Percentiles rank a stretch among this genome's conserved stretches.
Conservation (phyloP, 2,888 invertebrate genomes). For the Lagria hirta region DNA sequence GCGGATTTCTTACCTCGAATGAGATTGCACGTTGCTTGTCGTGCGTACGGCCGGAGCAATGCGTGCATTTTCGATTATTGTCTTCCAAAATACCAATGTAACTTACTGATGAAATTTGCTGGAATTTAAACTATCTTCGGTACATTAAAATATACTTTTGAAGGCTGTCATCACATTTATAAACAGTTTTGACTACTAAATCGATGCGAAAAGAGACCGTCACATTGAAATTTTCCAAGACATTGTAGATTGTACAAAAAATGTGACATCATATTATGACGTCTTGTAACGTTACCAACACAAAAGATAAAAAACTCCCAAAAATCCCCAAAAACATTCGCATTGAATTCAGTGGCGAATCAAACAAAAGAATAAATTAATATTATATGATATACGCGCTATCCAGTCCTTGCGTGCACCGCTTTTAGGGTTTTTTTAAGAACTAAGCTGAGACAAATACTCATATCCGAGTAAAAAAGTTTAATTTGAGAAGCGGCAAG, state of each 20-base stretch:
- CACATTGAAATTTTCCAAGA: constrained; percentile 45
- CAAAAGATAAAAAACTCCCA: constrained; percentile 5
- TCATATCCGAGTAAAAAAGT: too few species aligned
- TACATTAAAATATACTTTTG: too few species aligned
- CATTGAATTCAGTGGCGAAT: too few species aligned
- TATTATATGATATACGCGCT: too few species aligned
- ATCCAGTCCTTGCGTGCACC: too few species aligned
- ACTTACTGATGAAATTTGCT: constrained; percentile 5
- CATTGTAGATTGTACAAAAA: constrained; percentile 36
- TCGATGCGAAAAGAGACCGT: constrained; percentile 29
- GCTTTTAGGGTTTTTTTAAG: too few species aligned
- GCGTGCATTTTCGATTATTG: constrained; percentile 21
- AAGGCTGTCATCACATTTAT: constrained; percentile 17
- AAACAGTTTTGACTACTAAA: constrained; percentile 19
- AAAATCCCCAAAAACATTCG: too few species aligned
- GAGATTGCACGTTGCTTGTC: constrained; percentile 11
- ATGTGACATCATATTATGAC: constrained; percentile 40
- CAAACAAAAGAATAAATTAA: too few species aligned
- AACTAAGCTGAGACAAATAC: too few species aligned
- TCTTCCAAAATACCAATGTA: background rate
- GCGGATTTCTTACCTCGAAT: constrained; percentile 11
- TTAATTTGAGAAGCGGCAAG: too few species aligned
- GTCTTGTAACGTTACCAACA: constrained; percentile 29
- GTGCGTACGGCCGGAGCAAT: constrained; percentile 14
- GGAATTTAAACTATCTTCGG: too few species aligned